Conservation (phyloP, 2,888 invertebrate species). For the Watsonalla cultraria region DNA sequence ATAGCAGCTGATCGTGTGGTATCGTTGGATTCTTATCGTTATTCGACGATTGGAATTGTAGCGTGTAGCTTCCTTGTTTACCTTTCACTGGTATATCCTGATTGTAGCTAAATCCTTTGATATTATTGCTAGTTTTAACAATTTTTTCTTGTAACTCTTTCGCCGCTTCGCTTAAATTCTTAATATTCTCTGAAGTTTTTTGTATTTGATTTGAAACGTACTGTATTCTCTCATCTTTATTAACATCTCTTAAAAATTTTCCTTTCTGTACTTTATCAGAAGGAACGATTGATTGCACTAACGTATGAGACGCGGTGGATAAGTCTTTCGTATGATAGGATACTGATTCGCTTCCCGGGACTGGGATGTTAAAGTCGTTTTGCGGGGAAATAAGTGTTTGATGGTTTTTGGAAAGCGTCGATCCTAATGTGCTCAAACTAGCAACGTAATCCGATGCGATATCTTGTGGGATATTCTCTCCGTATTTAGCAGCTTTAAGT, state of each 20-base stretch:
- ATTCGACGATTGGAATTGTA: slow-evolving; percentile 87
- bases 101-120: slow-evolving; percentile 34
- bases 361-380: slow-evolving; percentile 42
- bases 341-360: slow-evolving; percentile 41
- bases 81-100: slow-evolving; percentile 74
- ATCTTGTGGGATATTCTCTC: slow-evolving; percentile 67
- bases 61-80: slow-evolving; percentile 82
- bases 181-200: slow-evolving; percentile 64
- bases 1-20: slow-evolving; percentile 87
- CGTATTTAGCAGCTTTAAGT: slow-evolving; percentile 60
- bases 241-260: slow-evolving; percentile 47
- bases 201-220: slow-evolving; percentile 58
- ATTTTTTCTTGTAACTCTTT: slow-evolving; percentile 65
- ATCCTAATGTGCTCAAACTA: slow-evolving; percentile 72
- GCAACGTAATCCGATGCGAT: slow-evolving; percentile 74
- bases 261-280: slow-evolving; percentile 48
- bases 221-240: slow-evolving; percentile 47
- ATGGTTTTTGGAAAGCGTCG: slow-evolving; percentile 66
- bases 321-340: slow-evolving; percentile 51
- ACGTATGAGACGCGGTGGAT: slow-evolving; percentile 50
- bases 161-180: slow-evolving; percentile 57
- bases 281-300: slow-evolving; percentile 46
- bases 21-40: slow-evolving; percentile 59
- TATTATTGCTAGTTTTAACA: slow-evolving; percentile 42
- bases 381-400: slow-evolving; percentile 42